Conservation (phyloP, 2,797 vertebrate genomes). For the Myotis daubentonii region DNA sequence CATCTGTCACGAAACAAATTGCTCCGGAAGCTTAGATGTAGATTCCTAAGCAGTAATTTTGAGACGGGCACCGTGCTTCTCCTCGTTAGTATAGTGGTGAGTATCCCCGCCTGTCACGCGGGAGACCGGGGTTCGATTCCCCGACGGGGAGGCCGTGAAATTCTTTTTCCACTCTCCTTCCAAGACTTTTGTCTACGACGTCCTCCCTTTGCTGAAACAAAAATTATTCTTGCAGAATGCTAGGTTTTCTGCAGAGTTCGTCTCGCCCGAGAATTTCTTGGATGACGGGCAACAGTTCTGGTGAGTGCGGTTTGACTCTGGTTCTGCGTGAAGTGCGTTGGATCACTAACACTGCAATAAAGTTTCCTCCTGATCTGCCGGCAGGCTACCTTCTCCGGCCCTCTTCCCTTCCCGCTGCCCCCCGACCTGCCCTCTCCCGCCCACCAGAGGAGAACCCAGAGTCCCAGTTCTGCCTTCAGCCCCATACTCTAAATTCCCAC, state of each 20-base stretch:
- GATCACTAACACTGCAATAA: not conserved
- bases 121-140: constrained; percentile 78
- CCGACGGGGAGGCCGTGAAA: constrained; percentile 6
- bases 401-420: not conserved
- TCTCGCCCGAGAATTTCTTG: fast-evolving
- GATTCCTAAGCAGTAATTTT: fast-evolving
- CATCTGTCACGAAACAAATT: fast-evolving
- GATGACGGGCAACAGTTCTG: fast-evolving
- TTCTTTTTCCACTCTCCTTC: fast-evolving
- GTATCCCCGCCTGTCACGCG: constrained; percentile 76
- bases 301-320: not conserved
- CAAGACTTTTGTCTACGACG: fast-evolving
- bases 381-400: too few species aligned
- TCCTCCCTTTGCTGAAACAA: not conserved
- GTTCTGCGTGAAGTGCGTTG: not conserved
- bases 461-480: not conserved
- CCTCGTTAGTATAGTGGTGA: constrained; percentile 78
- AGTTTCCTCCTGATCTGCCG: not conserved
- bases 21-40: fast-evolving
- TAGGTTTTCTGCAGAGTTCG: not conserved
- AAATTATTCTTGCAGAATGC: not conserved
- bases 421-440: not conserved
- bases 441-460: not conserved
- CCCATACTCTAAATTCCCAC: not conserved
- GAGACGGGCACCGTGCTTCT: fast-evolving